phyloP scores from a whole-genome alignment of 1,140 invertebrate species.

The Augochlora pura region DNA sequence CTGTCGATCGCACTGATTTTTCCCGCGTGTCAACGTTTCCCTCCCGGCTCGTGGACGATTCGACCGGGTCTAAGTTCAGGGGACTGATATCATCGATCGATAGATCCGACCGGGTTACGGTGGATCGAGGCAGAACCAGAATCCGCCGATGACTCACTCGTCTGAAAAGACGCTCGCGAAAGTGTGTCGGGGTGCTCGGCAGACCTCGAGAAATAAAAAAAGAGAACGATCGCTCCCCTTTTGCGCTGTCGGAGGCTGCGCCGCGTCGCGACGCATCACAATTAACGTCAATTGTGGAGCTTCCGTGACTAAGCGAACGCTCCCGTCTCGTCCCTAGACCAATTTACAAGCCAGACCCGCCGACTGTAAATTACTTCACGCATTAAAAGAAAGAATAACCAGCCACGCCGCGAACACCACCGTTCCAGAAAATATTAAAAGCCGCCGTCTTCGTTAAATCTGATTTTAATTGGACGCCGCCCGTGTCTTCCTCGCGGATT shows the following conservation, averaged over 20 bases:
- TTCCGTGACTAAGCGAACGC: constrained; percentile 15
- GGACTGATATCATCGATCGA: neutral
- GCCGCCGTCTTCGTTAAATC: too few species aligned
- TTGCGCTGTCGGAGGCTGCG: neutral
- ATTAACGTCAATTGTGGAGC: constrained; percentile 46
- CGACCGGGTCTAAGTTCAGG: too few species aligned
- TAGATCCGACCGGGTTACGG: neutral
- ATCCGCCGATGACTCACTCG: constrained; percentile 30
- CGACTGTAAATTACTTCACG: too few species aligned
- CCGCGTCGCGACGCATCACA: constrained; percentile 38
- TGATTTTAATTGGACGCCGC: too few species aligned
- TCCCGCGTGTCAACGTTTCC: too few species aligned
- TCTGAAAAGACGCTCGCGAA: neutral
- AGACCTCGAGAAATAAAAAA: constrained; percentile 5
- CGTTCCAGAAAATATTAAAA: too few species aligned
- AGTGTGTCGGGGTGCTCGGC: constrained; percentile 21
- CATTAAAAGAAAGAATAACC: too few species aligned
- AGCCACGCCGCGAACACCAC: too few species aligned
- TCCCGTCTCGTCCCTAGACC: neutral
- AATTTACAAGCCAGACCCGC: neutral
- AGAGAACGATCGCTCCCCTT: constrained; percentile 17
- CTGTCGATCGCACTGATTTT: too few species aligned
- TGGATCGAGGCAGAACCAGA: neutral
- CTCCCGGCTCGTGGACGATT: too few species aligned
- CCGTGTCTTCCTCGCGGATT: too few species aligned